These are phyloP conservation scores for Oreochromis aureus DNA, from an alignment of 2,113 vertebrate genomes.

Conservation along the genomic window DNA sequence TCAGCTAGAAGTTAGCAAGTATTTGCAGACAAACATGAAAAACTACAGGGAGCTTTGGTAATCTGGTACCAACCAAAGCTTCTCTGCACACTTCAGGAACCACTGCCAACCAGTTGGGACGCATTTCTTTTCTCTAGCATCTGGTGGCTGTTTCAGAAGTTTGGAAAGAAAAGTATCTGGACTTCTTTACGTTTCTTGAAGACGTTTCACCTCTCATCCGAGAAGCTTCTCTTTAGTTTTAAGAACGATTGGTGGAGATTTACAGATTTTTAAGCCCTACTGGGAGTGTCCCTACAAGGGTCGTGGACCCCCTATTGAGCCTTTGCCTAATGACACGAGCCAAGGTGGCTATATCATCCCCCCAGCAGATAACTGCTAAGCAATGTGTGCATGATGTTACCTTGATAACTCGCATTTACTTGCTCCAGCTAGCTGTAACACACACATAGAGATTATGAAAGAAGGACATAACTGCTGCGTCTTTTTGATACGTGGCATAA, in stretches of 20 bases:
- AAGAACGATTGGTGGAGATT: background rate
- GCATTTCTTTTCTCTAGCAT: background rate
- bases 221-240: background rate
- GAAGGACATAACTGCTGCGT: background rate
- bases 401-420: background rate
- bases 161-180: background rate
- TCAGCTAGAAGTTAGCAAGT: background rate
- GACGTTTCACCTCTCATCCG: background rate
- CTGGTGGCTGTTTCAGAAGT: background rate
- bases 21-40: background rate
- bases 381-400: background rate
- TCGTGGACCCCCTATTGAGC: fast-evolving
- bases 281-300: background rate
- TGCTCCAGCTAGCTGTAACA: background rate
- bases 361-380: background rate
- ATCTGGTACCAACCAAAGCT: background rate
- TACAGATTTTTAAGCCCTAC: background rate
- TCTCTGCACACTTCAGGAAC: fast-evolving
- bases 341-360: background rate
- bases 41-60: background rate
- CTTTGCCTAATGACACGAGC: background rate
- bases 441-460: background rate
- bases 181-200: background rate
- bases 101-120: background rate
- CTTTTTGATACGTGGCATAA: background rate